These are phyloP conservation scores for Drosophila leontia DNA, from an alignment of 1,140 invertebrate species.

Conservation along the genomic window DNA sequence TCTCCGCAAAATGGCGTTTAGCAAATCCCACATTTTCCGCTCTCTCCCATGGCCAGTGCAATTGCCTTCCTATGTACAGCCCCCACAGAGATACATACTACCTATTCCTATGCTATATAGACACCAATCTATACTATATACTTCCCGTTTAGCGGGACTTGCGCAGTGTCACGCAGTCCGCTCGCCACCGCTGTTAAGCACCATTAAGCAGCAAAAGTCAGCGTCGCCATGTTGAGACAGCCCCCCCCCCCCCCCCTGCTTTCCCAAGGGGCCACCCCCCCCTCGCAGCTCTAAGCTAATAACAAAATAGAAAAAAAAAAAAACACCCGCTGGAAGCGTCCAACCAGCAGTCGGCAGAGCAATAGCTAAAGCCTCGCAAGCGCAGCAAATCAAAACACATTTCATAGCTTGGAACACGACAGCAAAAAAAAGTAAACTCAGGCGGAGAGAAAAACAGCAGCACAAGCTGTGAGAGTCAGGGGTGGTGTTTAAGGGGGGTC, in stretches of 20 bases:
- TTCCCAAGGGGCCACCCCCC: neutral
- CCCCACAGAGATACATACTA: conserved; percentile 16
- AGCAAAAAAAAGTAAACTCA: conserved; percentile 17
- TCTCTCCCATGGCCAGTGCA: conserved; percentile 53
- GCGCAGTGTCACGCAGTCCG: conserved; percentile 70
- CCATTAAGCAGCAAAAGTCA: conserved; percentile 72
- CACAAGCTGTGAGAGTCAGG: conserved; percentile 24
- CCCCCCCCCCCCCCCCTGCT: conserved; percentile 10
- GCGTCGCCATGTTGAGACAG: conserved; percentile 71
- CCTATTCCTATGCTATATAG: conserved; percentile 20
- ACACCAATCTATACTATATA: conserved; percentile 12
- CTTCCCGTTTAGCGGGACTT: conserved; percentile 54
- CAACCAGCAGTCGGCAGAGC: conserved; percentile 73
- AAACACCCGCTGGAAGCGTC: conserved; percentile 33
- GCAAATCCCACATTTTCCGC: conserved; percentile 24
- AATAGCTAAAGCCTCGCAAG: conserved; percentile 67
- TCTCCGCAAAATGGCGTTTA: conserved; percentile 33
- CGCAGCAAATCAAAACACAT: conserved; percentile 84
- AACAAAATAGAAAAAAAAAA: conserved; percentile 9
- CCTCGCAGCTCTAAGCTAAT: conserved; percentile 8
- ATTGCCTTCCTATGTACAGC: conserved; percentile 74
- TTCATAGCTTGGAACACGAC: conserved; percentile 58
- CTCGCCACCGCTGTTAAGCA: conserved; percentile 63
- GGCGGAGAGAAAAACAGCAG: conserved; percentile 30
- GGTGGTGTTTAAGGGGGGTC: neutral